These are phyloP conservation scores for Himalopsyche anomala DNA, from an alignment of 2,888 invertebrate genomes.

Conservation along the genomic window DNA sequence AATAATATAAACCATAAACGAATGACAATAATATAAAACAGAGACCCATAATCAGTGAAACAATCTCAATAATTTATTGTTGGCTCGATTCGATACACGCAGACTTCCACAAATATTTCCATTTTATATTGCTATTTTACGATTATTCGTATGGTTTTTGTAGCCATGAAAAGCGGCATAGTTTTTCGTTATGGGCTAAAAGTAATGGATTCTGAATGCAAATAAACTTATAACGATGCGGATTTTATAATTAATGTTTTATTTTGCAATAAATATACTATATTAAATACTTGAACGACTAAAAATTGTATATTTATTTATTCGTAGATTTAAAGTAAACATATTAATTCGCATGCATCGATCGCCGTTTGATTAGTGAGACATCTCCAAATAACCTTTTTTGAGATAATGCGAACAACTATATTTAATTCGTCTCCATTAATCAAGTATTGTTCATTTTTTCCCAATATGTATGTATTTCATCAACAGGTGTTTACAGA, in stretches of 20 bases:
- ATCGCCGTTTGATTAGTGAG: too few relatives aligned
- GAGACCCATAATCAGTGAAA: constrained; percentile 5
- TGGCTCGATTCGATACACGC: constrained; percentile 19
- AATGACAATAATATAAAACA: constrained; percentile 23
- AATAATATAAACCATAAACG: background rate
- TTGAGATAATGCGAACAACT: too few relatives aligned
- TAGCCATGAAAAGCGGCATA: background rate
- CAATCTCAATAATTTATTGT: constrained; percentile 43
- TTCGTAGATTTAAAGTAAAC: too few relatives aligned
- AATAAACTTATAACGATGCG: background rate
- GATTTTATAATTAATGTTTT: background rate
- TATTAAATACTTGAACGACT: too few relatives aligned
- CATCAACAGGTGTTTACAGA: too few relatives aligned
- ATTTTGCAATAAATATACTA: too few relatives aligned
- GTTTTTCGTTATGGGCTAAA: background rate
- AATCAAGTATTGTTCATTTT: too few relatives aligned
- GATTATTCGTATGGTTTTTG: background rate
- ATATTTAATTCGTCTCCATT: too few relatives aligned
- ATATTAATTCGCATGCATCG: too few relatives aligned
- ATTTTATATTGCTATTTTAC: constrained; percentile 33
- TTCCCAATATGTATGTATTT: too few relatives aligned
- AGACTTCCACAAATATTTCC: background rate
- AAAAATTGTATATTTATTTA: too few relatives aligned
- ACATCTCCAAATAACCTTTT: too few relatives aligned
- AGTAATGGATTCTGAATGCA: constrained; percentile 5